A percentile compares a stretch with the other conserved stretches of the same genome.
Conservation (phyloP, 2,113 vertebrate genomes). For the Oxyura jamaicensis region DNA sequence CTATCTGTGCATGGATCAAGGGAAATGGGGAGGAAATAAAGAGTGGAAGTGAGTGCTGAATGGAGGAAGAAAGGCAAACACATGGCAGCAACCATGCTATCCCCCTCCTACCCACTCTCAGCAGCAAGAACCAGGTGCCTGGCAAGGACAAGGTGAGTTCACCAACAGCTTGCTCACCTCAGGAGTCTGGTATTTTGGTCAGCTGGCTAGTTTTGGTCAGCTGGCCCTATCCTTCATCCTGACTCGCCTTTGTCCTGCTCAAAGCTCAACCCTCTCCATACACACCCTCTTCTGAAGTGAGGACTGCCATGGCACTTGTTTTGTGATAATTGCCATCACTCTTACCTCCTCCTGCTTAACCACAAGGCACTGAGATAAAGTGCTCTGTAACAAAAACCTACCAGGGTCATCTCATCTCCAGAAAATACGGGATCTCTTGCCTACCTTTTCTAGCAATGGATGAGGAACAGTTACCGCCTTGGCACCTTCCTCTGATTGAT, state of each 20-base stretch:
- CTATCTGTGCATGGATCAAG: background rate
- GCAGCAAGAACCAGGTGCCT: background rate
- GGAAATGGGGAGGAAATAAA: background rate
- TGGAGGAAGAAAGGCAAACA: background rate
- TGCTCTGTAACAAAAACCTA: background rate
- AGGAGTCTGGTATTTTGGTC: background rate
- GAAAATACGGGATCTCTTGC: background rate
- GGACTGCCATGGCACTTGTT: background rate
- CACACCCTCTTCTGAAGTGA: background rate
- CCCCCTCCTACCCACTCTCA: background rate
- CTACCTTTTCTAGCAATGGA: background rate
- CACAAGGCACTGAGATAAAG: background rate
- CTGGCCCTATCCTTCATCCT: background rate
- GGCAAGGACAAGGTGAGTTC: background rate
- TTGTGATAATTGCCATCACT: background rate
- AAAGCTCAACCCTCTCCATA: background rate
- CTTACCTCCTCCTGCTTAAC: background rate
- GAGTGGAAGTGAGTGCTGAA: background rate
- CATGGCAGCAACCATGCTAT: background rate
- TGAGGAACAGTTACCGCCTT: background rate
- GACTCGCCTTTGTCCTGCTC: background rate
- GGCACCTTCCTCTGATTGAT: background rate
- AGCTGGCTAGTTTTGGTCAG: background rate
- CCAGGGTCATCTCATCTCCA: background rate
- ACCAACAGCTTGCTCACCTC: background rate